Base-by-base conservation (phyloP, 2,113 vertebrate genomes). In the Petrocephalus zakoni region DNA sequence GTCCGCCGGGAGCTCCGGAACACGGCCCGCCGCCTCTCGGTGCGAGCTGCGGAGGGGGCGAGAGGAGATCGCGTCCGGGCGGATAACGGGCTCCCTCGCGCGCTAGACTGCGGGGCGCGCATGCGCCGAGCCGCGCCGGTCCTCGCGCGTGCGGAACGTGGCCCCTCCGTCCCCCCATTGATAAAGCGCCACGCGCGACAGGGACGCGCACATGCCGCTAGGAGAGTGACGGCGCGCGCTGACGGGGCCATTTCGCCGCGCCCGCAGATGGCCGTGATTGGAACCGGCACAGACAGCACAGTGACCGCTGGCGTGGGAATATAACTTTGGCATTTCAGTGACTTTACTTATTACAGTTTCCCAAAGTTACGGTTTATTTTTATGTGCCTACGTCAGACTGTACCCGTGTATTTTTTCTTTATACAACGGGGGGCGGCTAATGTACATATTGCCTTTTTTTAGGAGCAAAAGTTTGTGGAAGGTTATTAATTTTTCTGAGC, bases 191-290 rank as follows among this genome's bases (percentile, higher is more conserved):
- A 78, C 17, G 72, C 6, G 61, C 61, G 10, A 25, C 61, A 68
- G 37, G 17, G 34, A 87, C 47, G 37, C 29, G 29, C 61, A 51
- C 87, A 6, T 87, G 87, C 47, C 42, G 46, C 47, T n/a, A 81
- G 53, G 37, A 55, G 55, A 72, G 55, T 37, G 75, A 21, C n/a
- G 64, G 53, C 49, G 19, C 87, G 78, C 11, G 55, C 29, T 49
- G 75, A 78, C 64, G 9, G 58, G 19, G 49, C 19, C 4, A 51
- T 75, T 22, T 55, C 51, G 29, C 4, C 87, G 68, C 64, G 5
- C 68, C 68, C 25, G n/a, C 68, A 34, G 49, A 53, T 37, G 68
- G 22, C 8, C 81, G 61, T 81, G 87, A 88, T 88, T 88, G 68
- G 87, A 88, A 55, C 55, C n/a, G 42, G 5, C 19, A 22, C 15